These are phyloP conservation scores for Mastacembelus armatus DNA, from an alignment of 2,797 vertebrate genomes.

Conservation along the genomic window DNA sequence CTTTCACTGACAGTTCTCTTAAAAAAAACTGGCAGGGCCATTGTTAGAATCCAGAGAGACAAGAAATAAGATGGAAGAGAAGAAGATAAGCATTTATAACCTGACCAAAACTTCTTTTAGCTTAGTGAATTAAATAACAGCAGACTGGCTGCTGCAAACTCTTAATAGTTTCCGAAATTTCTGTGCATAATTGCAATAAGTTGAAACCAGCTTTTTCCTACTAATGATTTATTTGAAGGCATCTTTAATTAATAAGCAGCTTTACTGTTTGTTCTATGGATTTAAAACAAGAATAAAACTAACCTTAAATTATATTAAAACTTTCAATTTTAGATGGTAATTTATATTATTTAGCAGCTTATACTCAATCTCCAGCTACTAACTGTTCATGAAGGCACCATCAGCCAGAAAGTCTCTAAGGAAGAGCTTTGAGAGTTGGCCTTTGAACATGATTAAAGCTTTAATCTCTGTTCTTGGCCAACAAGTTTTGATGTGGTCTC, in stretches of 20 bases:
- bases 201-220: conserved; percentile 8
- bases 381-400: conserved; percentile 23
- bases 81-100: not conserved
- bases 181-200: conserved; percentile 7
- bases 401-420: conserved; percentile 23
- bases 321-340: not conserved
- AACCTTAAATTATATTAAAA: not conserved
- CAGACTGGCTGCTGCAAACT: too few species aligned
- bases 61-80: not conserved
- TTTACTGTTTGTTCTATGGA: not conserved
- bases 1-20: conserved; percentile 1
- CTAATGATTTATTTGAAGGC: not conserved
- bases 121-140: too few species aligned
- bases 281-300: not conserved
- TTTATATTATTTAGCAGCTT: not conserved
- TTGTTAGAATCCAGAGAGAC: not conserved
- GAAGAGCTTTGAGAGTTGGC: conserved; percentile 51
- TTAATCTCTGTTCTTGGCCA: conserved; percentile 70
- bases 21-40: not conserved
- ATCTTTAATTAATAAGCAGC: not conserved
- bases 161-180: not conserved
- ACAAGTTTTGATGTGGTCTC: conserved; percentile 46
- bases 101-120: too few species aligned
- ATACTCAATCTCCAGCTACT: conserved; percentile 12
- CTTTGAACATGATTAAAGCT: conserved; percentile 68